Conservation (phyloP, 2,113 vertebrate genomes). For the Todiramphus saurophagus region DNA sequence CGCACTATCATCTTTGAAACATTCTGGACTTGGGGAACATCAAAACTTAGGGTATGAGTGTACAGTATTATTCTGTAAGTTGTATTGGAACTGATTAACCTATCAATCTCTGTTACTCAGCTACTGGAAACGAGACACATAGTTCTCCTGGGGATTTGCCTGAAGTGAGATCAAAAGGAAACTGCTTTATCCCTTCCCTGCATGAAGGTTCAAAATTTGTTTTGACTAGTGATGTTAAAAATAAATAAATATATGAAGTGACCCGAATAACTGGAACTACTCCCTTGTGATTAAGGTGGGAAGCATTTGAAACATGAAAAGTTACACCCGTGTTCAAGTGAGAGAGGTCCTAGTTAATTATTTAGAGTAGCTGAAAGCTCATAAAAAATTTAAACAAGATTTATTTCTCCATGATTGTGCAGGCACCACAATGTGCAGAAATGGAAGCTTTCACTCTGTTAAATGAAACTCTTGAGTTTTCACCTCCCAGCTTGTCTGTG, state of each 20-base stretch:
- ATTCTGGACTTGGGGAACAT: background rate
- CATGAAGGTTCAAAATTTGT: background rate
- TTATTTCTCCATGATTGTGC: background rate
- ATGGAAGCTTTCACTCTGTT: constrained; percentile 7
- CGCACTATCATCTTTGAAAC: background rate
- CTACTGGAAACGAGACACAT: background rate
- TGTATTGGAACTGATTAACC: constrained; percentile 24
- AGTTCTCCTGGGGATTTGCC: background rate
- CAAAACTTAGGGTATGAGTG: background rate
- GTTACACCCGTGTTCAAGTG: background rate
- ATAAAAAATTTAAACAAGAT: constrained; percentile 64
- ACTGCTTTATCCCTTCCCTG: background rate
- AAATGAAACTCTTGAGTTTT: background rate
- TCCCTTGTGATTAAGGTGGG: background rate
- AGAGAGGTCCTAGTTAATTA: constrained; percentile 52
- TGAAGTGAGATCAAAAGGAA: constrained; percentile 35
- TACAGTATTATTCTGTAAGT: background rate
- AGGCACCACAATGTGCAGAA: constrained; percentile 1
- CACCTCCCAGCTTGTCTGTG: background rate
- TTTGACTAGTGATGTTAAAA: background rate
- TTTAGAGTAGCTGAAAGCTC: constrained; percentile 56
- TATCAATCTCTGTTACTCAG: constrained; percentile 27
- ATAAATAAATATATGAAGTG: background rate
- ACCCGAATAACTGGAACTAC: background rate
- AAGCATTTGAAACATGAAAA: background rate